These are phyloP conservation scores for Drosophila incognita DNA, from an alignment of 2,888 invertebrate species.

Conservation along the genomic window DNA sequence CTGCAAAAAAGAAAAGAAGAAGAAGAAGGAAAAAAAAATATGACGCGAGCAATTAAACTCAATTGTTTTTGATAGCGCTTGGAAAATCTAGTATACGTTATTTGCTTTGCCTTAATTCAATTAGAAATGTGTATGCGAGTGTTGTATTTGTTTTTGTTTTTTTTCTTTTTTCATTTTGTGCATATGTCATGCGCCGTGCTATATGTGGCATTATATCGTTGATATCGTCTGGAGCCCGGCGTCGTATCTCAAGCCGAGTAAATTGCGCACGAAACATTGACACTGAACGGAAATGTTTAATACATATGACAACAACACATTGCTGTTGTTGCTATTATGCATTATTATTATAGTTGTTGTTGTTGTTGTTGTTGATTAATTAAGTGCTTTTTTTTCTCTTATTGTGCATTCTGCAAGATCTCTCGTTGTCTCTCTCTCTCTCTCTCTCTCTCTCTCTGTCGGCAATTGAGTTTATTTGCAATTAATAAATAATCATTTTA, in stretches of 20 bases:
- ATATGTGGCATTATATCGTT: slow-evolving; percentile 40
- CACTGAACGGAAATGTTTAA: slow-evolving; percentile 85
- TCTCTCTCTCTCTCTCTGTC: background rate
- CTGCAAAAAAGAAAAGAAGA: slow-evolving; percentile 17
- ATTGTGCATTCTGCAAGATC: slow-evolving; percentile 56
- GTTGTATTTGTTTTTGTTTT: background rate
- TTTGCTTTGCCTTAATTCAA: slow-evolving; percentile 77
- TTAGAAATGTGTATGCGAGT: slow-evolving; percentile 64
- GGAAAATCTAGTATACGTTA: slow-evolving; percentile 65
- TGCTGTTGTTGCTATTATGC: slow-evolving; percentile 49
- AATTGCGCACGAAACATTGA: slow-evolving; percentile 83
- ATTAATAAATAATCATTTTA: slow-evolving; percentile 50
- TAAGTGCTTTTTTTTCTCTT: slow-evolving; percentile 55
- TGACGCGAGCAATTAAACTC: slow-evolving; percentile 79
- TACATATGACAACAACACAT: slow-evolving; percentile 78
- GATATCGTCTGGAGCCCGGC: slow-evolving; percentile 54
- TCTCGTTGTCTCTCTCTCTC: slow-evolving; percentile 3
- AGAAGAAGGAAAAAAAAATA: slow-evolving; percentile 25
- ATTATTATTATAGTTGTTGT: slow-evolving; percentile 58
- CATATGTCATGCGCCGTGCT: slow-evolving; percentile 36
- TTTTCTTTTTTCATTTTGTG: slow-evolving; percentile 22
- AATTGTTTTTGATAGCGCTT: slow-evolving; percentile 77
- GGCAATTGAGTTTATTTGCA: slow-evolving; percentile 57
- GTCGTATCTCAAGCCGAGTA: slow-evolving; percentile 61
- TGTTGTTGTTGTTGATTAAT: slow-evolving; percentile 69